phyloP scores from a whole-genome alignment of 2,113 vertebrate species.

The Prietella phreatophila region DNA sequence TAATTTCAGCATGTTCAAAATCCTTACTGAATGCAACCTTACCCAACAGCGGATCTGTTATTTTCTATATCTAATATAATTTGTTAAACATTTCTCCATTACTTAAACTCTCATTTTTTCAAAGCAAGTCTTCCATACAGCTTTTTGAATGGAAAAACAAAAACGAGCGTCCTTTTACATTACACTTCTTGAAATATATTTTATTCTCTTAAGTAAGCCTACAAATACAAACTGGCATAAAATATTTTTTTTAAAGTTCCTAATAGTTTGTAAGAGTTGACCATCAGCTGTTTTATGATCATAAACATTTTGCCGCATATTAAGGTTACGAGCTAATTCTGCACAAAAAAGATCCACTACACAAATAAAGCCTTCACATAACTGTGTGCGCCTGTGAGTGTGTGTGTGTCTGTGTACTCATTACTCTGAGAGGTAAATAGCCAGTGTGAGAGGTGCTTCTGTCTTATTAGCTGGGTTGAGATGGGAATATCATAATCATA shows the following conservation, averaged over 20 bases:
- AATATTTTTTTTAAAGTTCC: not conserved
- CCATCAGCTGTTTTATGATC: not conserved
- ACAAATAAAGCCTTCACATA: conserved; percentile 11
- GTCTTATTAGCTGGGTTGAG: conserved; percentile 71
- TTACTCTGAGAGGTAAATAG: conserved; percentile 76
- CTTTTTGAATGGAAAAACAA: not conserved
- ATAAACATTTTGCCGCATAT: not conserved
- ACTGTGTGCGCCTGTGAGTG: not conserved
- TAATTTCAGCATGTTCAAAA: conserved; percentile 2
- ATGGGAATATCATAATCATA: conserved; percentile 71
- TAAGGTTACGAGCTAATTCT: not conserved
- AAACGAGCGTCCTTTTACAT: not conserved
- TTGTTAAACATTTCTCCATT: not conserved
- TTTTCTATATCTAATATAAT: not conserved
- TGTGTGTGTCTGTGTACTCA: conserved; percentile 58
- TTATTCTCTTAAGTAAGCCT: not conserved
- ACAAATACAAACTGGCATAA: not conserved
- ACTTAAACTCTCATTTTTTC: not conserved
- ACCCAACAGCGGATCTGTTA: not conserved
- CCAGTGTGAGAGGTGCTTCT: conserved; percentile 74
- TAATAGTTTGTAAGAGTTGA: not conserved
- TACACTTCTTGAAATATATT: not conserved
- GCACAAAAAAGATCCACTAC: not conserved
- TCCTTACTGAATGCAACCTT: not conserved
- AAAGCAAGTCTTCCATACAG: not conserved